A percentile compares a stretch with the other conserved stretches of the same genome.
These are phyloP conservation scores for Tokudaia muenninki DNA, from an alignment of 2,797 vertebrate species.

Conservation along the genomic window DNA sequence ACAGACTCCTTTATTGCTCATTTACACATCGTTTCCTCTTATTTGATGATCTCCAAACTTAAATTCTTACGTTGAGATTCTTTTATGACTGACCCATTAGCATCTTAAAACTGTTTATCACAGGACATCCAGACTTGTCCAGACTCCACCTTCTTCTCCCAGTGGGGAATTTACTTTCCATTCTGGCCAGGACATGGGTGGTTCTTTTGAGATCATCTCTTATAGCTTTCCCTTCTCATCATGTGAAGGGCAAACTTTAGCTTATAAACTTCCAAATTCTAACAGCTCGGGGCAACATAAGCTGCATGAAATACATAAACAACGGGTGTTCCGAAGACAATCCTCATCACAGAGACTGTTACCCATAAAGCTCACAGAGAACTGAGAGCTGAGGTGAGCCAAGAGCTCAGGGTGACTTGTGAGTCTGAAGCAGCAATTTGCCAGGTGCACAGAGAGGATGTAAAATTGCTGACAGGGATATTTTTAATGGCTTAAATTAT, in stretches of 20 bases:
- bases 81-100: conserved; percentile 3
- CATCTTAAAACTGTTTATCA: conserved; percentile 18
- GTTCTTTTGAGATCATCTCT: conserved; percentile 46
- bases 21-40: background rate
- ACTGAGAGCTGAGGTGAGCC: conserved; percentile 38
- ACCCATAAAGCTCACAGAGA: conserved; percentile 38
- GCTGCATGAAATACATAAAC: conserved; percentile 46
- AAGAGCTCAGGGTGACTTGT: conserved; percentile 31
- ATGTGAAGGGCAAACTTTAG: background rate
- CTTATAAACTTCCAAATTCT: conserved; percentile 38
- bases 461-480: conserved; percentile 85
- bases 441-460: conserved; percentile 80
- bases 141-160: conserved; percentile 26
- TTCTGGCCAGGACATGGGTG: conserved; percentile 15
- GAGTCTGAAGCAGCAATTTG: conserved; percentile 75
- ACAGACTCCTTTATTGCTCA: background rate
- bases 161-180: background rate
- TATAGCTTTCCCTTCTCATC: conserved; percentile 27
- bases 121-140: conserved; percentile 27
- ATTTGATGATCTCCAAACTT: conserved; percentile 6
- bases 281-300: conserved; percentile 43
- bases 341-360: conserved; percentile 39
- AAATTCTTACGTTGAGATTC: conserved; percentile 13
- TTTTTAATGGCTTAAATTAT: conserved; percentile 83
- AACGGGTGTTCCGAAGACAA: background rate